Percentiles rank a stretch among this genome's conserved stretches.
Evolutionary conservation across 2,888 invertebrate genomes (phyloP).

Genomic region (Drosophila lutescens): DNA sequence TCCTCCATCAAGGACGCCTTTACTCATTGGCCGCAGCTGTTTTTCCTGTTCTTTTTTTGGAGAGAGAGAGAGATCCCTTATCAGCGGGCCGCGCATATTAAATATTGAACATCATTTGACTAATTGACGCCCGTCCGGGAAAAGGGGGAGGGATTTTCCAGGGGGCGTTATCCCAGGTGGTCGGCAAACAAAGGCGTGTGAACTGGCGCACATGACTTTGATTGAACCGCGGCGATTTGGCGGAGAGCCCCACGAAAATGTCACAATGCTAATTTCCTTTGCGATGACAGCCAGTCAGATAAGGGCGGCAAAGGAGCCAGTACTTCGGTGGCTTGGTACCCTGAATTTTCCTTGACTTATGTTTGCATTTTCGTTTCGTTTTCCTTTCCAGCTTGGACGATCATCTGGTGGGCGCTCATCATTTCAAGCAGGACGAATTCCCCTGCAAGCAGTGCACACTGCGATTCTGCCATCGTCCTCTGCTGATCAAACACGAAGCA

Average conservation of each 20-base stretch:
- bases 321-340: not conserved
- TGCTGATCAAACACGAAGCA: constrained; percentile 92
- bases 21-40: constrained; percentile 73
- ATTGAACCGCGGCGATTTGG: constrained; percentile 60
- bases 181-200: constrained; percentile 77
- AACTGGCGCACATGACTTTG: constrained; percentile 78
- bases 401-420: constrained; percentile 91
- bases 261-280: constrained; percentile 72
- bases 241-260: constrained; percentile 37
- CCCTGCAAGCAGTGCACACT: constrained; percentile 93
- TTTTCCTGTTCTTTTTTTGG: constrained; percentile 6
- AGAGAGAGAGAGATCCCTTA: constrained; percentile 73
- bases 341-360: constrained; percentile 5
- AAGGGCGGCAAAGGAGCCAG: constrained; percentile 17
- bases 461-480: constrained; percentile 92
- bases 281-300: constrained; percentile 60
- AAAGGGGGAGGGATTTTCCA: constrained; percentile 45
- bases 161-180: constrained; percentile 32
- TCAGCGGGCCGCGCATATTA: constrained; percentile 79
- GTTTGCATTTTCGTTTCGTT: not conserved
- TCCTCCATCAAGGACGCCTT: constrained; percentile 74
- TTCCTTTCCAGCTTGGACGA: constrained; percentile 90
- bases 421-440: constrained; percentile 91
- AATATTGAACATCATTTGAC: constrained; percentile 84
- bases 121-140: constrained; percentile 77